Percentiles rank a stretch among this genome's conserved stretches.
Evolutionary conservation across 2,888 invertebrate species (phyloP).

Genomic region (Cantharis lateralis): DNA sequence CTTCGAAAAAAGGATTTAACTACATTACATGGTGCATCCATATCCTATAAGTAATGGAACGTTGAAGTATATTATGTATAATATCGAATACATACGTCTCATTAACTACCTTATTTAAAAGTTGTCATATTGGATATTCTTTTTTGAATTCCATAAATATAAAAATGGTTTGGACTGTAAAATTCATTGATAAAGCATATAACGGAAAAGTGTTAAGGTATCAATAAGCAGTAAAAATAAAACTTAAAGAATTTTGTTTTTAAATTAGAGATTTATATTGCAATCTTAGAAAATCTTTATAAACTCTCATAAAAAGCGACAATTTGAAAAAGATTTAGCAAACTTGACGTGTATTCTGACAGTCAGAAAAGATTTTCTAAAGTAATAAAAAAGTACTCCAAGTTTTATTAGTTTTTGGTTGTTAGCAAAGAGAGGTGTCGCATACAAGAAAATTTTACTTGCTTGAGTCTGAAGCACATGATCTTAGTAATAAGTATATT

Average conservation of each 20-base stretch:
- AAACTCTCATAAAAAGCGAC: constrained; percentile 15
- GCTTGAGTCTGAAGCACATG: not conserved
- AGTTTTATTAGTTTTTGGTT: constrained; percentile 27
- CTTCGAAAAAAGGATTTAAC: too few relatives aligned
- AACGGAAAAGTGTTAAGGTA: not conserved
- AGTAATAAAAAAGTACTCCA: constrained; percentile 25
- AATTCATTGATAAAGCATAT: not conserved
- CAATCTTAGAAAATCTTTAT: constrained; percentile 14
- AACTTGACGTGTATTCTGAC: constrained; percentile 21
- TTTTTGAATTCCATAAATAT: not conserved
- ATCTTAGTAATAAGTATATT: not conserved
- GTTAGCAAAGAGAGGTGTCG: constrained; percentile 16
- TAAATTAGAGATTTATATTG: constrained; percentile 8
- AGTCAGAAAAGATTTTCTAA: constrained; percentile 18
- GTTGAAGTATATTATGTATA: too few relatives aligned
- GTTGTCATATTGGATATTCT: not conserved
- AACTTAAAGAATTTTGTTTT: not conserved
- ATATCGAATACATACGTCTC: too few relatives aligned
- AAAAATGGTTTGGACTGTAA: not conserved
- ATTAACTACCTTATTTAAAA: not conserved
- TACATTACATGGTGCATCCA: too few relatives aligned
- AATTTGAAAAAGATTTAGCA: constrained; percentile 27
- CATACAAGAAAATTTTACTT: constrained; percentile 7
- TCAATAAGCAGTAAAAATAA: not conserved
- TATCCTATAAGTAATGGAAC: too few relatives aligned